Evolutionary conservation across 2,113 vertebrate genomes (phyloP).

Genomic region (Lamprologus sp.): DNA sequence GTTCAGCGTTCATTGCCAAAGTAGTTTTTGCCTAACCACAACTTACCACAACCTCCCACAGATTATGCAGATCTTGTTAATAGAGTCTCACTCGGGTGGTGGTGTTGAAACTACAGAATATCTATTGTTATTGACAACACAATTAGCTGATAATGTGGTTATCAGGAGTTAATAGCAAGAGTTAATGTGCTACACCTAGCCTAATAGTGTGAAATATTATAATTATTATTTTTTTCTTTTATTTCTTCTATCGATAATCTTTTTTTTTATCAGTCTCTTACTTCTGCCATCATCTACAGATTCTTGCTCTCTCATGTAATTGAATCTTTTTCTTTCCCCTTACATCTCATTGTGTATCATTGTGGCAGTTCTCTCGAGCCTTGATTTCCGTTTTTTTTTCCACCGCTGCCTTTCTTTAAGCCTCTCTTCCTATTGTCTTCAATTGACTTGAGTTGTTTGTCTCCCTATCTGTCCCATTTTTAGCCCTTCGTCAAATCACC

Average conservation of each 20-base stretch:
- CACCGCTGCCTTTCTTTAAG: neutral
- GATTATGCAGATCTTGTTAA: neutral
- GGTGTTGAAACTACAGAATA: neutral
- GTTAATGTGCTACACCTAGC: neutral
- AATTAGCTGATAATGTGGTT: neutral
- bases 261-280: neutral
- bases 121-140: neutral
- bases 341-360: neutral
- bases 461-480: neutral
- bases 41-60: neutral
- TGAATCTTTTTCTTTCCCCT: neutral
- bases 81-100: neutral
- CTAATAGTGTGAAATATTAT: neutral
- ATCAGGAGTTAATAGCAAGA: neutral
- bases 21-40: neutral
- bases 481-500: neutral
- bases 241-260: neutral
- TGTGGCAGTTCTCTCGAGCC: neutral
- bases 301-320: neutral
- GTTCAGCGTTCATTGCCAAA: neutral
- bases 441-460: neutral
- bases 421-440: neutral
- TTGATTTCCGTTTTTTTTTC: accelerated
- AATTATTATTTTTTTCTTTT: neutral
- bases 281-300: neutral